These are phyloP conservation scores for Varecia variegata DNA, from an alignment of 2,797 vertebrate species.

Conservation along the genomic window DNA sequence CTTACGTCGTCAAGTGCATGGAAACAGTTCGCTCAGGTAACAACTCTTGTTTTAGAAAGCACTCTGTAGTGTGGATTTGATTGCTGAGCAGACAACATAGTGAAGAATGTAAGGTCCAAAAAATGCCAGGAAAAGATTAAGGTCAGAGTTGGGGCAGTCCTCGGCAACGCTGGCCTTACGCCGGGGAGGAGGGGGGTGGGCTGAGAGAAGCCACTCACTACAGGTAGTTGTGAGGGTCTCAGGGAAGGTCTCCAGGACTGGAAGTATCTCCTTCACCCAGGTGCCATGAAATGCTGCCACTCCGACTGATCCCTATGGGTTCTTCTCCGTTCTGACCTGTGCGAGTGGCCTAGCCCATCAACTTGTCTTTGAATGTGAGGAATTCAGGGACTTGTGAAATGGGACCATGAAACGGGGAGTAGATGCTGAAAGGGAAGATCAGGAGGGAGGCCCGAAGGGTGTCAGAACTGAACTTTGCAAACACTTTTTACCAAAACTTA, in stretches of 20 bases:
- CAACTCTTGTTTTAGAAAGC: background rate
- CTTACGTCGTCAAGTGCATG: slow-evolving; percentile 95
- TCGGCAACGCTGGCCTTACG: background rate
- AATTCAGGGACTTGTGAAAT: background rate
- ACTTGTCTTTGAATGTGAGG: background rate
- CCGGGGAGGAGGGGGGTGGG: too few relatives aligned
- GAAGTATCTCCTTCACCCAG: too few relatives aligned
- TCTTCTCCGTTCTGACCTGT: background rate
- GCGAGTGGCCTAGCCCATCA: background rate
- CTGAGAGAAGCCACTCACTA: background rate
- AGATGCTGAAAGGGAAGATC: background rate
- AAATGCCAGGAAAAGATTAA: background rate
- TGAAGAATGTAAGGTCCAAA: background rate
- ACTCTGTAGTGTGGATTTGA: background rate
- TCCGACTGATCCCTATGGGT: background rate
- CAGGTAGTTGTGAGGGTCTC: background rate
- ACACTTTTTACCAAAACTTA: background rate
- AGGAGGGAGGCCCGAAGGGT: background rate
- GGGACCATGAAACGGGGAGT: background rate
- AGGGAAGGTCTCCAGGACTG: background rate
- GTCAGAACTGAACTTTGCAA: background rate
- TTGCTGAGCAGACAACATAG: background rate
- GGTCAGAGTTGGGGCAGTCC: background rate
- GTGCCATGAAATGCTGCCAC: background rate
- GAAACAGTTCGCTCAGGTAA: slow-evolving; percentile 97